phyloP scores from a whole-genome alignment of 92 coral and sea anemone genomes.

The Actinernus sp. region DNA sequence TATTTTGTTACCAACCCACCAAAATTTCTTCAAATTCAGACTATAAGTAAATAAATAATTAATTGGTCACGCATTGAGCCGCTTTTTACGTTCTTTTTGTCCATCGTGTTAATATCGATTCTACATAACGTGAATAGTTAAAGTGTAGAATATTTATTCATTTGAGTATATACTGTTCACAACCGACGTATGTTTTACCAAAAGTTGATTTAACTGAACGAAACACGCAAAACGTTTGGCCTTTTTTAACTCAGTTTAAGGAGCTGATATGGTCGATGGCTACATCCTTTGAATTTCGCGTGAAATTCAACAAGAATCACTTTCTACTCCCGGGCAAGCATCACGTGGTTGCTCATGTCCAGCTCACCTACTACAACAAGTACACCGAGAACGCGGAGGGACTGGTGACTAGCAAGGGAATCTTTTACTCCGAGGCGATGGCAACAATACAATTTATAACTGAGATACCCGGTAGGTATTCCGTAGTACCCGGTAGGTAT shows the following conservation, averaged over 20 bases:
- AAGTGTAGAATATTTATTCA: neutral
- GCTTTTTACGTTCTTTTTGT: too few relatives aligned
- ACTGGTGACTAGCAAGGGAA: constrained; percentile 58
- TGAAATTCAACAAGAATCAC: constrained; percentile 76
- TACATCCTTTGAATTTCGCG: constrained; percentile 51
- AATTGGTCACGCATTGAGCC: too few relatives aligned
- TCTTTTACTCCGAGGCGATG: constrained; percentile 40
- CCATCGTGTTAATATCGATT: too few relatives aligned
- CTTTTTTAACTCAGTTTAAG: constrained; percentile 30
- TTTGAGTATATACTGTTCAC: neutral
- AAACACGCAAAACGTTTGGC: neutral
- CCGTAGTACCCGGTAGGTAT: too few relatives aligned
- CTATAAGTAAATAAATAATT: too few relatives aligned
- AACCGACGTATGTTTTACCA: neutral
- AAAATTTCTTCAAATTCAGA: too few relatives aligned
- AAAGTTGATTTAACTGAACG: neutral
- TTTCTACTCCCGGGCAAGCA: constrained; percentile 72
- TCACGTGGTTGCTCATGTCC: constrained; percentile 78
- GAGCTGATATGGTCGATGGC: constrained; percentile 45
- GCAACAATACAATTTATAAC: constrained; percentile 44
- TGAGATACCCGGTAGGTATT: constrained; percentile 89
- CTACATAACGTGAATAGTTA: too few relatives aligned
- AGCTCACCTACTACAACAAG: constrained; percentile 68
- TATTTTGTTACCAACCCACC: too few relatives aligned
- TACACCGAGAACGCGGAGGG: constrained; percentile 57